Base-by-base conservation (phyloP, 2,888 invertebrate species). In the Trisateles emortualis region DNA sequence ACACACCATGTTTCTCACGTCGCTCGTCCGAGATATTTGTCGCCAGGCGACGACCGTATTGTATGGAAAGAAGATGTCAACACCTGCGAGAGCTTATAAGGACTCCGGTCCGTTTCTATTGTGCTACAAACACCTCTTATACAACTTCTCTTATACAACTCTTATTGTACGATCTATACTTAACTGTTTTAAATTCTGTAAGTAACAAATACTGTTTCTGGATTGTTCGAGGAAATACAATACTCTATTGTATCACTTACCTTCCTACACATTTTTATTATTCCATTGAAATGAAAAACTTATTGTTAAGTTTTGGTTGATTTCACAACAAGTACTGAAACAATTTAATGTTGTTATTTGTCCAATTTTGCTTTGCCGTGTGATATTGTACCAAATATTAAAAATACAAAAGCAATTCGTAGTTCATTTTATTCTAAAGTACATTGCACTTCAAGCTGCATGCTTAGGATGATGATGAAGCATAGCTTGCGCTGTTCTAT, bases 21-120 rank as follows among this genome's bases (percentile, higher is more conserved):
- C 33, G 14, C 72, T 59, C 68, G 33, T 72, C 61, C 68, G 64
- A 61, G 56, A 77, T 81, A 79, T 79, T 79, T 78, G 73, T 76
- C 74, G 72, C 71, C 65, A 51, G 67, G 72, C 67, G 59, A 68
- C 67, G 59, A 68, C 68, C 54, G 62, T 67, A 78, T 80, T 81
- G 80, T 84, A 75, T 79, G 75, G 75, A 79, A 84, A 81, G 76
- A 54, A 69, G 52, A 46, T 43, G 13, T 73, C 78, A 65, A 76
- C 81, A 88, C 84, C 89, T 88, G 87, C 68, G 72, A 75, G 74
- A 69, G 87, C 84, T 90, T 88, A 90, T 79, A 78, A 74, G 73
- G 61, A 72, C 59, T 50, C 51, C 70, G 72, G 78, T 76, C 72
- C 69, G 61, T 61, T 66, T 62, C 72, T 52, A 85, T 86, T 87